Evolutionary conservation across 2,113 vertebrate species (phyloP).

Genomic region (Xiphophorus maculatus): DNA sequence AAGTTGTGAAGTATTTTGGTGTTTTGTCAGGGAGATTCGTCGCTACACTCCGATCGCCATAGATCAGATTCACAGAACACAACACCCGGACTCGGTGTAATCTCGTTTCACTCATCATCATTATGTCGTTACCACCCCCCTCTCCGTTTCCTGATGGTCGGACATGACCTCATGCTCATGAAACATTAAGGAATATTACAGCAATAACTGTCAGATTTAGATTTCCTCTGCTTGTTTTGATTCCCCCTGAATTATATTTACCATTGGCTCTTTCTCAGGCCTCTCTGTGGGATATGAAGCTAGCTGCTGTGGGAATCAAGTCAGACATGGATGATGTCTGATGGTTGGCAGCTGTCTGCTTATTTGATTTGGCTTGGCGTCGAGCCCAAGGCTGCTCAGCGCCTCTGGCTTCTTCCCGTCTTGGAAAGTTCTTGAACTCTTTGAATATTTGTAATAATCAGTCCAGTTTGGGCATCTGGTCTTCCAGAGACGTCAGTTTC

Average conservation of each 20-base stretch:
- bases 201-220: constrained; percentile 31
- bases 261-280: constrained; percentile 1
- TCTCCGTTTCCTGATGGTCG: constrained; percentile 55
- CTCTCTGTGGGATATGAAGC: background rate
- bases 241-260: constrained; percentile 8
- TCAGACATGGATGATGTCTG: constrained; percentile 40
- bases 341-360: constrained; percentile 42
- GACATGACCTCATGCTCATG: constrained; percentile 47
- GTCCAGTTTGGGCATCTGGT: constrained; percentile 34
- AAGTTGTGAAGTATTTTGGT: background rate
- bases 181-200: constrained; percentile 26
- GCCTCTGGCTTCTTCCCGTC: constrained; percentile 33
- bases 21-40: background rate
- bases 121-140: constrained; percentile 40
- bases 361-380: constrained; percentile 66
- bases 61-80: constrained; percentile 19
- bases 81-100: constrained; percentile 24
- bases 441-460: constrained; percentile 45
- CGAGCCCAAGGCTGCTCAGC: constrained; percentile 38
- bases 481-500: background rate
- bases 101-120: constrained; percentile 53
- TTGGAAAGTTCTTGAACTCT: constrained; percentile 24
- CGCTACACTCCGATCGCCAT: background rate
- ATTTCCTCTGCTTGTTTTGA: constrained; percentile 42
- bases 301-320: constrained; percentile 41